Conservation (phyloP, 2,113 vertebrate species). For the Microtus ochrogaster region DNA sequence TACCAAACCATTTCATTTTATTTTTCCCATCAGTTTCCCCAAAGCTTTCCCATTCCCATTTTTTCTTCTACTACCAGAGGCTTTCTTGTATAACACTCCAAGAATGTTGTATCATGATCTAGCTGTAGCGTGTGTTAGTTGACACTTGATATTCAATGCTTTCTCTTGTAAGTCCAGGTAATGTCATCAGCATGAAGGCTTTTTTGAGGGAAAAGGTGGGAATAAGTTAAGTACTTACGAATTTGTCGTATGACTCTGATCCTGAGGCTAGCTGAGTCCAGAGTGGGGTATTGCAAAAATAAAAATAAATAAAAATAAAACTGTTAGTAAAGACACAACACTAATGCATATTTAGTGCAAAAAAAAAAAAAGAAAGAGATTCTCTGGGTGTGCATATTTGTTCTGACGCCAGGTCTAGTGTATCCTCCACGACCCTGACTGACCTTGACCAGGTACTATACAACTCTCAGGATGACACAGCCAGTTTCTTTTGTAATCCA, state of each 20-base stretch:
- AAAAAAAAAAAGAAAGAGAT: not conserved
- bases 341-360: not conserved
- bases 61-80: not conserved
- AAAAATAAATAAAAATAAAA: too few relatives aligned
- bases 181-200: not conserved
- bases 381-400: too few relatives aligned
- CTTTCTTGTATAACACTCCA: not conserved
- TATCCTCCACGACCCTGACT: not conserved
- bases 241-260: not conserved
- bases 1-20: not conserved
- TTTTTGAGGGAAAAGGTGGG: not conserved
- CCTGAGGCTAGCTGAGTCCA: not conserved
- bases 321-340: not conserved
- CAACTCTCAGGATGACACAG: too few relatives aligned
- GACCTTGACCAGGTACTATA: too few relatives aligned
- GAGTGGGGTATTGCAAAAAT: not conserved
- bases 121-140: not conserved
- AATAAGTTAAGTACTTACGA: not conserved
- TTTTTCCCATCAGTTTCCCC: not conserved
- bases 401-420: too few relatives aligned
- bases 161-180: not conserved
- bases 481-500: not conserved
- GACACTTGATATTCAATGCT: too few relatives aligned
- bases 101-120: too few relatives aligned
- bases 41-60: not conserved